Base-by-base conservation (phyloP, 2,888 invertebrate species). In the Diarsia mendica region DNA sequence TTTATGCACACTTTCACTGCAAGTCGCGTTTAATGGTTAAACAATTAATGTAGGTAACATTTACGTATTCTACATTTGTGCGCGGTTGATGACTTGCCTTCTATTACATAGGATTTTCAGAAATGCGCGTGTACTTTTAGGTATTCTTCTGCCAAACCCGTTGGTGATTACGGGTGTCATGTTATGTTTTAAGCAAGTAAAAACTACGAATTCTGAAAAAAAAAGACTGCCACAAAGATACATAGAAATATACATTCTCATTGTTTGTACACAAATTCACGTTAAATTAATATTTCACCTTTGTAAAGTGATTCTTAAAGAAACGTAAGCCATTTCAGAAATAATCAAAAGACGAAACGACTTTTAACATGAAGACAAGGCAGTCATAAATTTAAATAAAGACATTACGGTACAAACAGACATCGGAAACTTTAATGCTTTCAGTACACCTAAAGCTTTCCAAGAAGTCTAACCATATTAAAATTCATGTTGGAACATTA, bases 401-500 rank as follows among this genome's bases (percentile, higher is more conserved):
- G 55, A n/a, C 53, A 63, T 82, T 60, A 55, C 55, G 48, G 63
- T 44, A 51, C 51, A 33, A 67, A 74, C 67, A 48, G 55, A 75
- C 65, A 79, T 71, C 60, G 44, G 61, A 68, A 23, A 70, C 67
- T 67, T 67, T 28, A 78, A 67, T 61, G 51, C 28, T 4, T 48
- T 69, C 44, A 61, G 73, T 49, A 61, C 58, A 69, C 60, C 55
- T 63, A 44, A 68, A 73, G 67, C 55, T 55, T 72, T 75, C 20
- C 15, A 11, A 44, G 46, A 49, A 76, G 23, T 60, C 60, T 65
- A 67, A 72, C 79, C 53, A 55, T 79, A 69, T 79, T 79, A 79
- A 83, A 83, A 83, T 79, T 79, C 49, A 72, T 67, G 72, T 69
- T 64, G 49, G 23, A 63, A 23, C 67, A 74, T 61, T 48, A 58